phyloP scores from a whole-genome alignment of 2,797 vertebrate species.

The Borostomias antarcticus region DNA sequence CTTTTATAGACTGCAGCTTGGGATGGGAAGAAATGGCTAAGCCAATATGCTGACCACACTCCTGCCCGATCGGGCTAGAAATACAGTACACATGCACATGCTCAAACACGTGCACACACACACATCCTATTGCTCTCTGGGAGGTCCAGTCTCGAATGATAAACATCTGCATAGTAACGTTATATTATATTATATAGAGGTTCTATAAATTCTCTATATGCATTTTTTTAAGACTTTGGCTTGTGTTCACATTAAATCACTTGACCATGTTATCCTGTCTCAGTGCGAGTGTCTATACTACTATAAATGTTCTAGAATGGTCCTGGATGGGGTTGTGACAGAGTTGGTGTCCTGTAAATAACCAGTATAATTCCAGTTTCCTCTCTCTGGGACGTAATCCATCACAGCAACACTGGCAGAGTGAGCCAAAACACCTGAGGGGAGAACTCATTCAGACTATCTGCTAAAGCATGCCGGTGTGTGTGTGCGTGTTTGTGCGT shows the following conservation, averaged over 20 bases:
- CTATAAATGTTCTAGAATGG: no score
- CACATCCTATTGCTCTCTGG: no score
- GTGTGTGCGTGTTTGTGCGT: conserved; percentile 8
- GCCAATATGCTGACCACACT: conserved; percentile 61
- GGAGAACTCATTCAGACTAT: not conserved
- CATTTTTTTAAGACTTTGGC: no score
- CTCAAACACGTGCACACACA: no score
- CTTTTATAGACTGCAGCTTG: conserved; percentile 64
- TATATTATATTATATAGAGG: no score
- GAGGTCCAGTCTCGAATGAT: no score
- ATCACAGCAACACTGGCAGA: conserved; percentile 12
- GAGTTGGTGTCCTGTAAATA: conserved; percentile 31
- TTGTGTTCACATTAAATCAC: no score
- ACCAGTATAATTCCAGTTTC: conserved; percentile 21
- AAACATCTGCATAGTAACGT: no score
- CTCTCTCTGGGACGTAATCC: conserved; percentile 25
- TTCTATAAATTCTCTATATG: no score
- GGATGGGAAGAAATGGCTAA: conserved; percentile 46
- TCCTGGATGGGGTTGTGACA: conserved; percentile 15
- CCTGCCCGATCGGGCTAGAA: no score
- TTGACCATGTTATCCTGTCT: not conserved
- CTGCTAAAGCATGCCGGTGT: no score
- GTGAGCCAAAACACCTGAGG: conserved; percentile 16
- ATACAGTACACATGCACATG: no score
- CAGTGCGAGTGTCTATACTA: not conserved